Evolutionary conservation across 2,888 invertebrate genomes (phyloP).

Genomic region (Reticulitermes lucifugus): DNA sequence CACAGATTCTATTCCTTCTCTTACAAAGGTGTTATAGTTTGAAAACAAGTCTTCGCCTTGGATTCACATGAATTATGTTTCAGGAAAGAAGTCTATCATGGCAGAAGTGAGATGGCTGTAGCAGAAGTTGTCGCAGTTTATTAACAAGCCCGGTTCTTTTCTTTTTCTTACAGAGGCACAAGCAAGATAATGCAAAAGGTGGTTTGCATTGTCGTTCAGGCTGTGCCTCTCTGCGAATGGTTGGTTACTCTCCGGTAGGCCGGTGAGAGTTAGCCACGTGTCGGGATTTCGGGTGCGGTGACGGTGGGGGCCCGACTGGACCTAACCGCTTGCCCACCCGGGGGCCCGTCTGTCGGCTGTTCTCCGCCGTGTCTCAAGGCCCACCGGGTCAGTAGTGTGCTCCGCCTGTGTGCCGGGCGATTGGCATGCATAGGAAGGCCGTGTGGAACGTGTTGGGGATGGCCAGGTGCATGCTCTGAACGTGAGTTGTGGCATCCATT

Average conservation of each 20-base stretch:
- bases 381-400: slow-evolving; percentile 20
- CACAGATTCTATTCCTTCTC: no score
- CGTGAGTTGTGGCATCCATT: slow-evolving; percentile 36
- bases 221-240: slow-evolving; percentile 54
- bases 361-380: slow-evolving; percentile 40
- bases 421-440: slow-evolving; percentile 37
- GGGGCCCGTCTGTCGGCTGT: slow-evolving; percentile 40
- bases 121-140: slow-evolving; percentile 35
- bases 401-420: slow-evolving; percentile 14
- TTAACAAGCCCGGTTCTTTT: slow-evolving; percentile 55
- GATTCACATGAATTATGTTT: slow-evolving; percentile 15
- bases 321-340: slow-evolving; percentile 45
- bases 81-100: slow-evolving; percentile 11
- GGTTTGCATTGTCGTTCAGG: slow-evolving; percentile 53
- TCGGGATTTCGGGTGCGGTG: slow-evolving; percentile 49
- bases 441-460: slow-evolving; percentile 27
- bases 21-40: no score
- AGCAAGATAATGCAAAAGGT: slow-evolving; percentile 53
- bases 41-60: not conserved
- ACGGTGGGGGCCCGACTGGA: slow-evolving; percentile 46
- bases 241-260: slow-evolving; percentile 46
- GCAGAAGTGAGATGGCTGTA: slow-evolving; percentile 22
- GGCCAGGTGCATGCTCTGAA: slow-evolving; percentile 48
- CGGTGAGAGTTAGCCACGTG: slow-evolving; percentile 44
- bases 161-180: slow-evolving; percentile 56